Evolutionary conservation across 2,888 invertebrate genomes (phyloP), one percentile per base, ranked within the genome.

Genomic region (Mechanitis messenoides): DNA sequence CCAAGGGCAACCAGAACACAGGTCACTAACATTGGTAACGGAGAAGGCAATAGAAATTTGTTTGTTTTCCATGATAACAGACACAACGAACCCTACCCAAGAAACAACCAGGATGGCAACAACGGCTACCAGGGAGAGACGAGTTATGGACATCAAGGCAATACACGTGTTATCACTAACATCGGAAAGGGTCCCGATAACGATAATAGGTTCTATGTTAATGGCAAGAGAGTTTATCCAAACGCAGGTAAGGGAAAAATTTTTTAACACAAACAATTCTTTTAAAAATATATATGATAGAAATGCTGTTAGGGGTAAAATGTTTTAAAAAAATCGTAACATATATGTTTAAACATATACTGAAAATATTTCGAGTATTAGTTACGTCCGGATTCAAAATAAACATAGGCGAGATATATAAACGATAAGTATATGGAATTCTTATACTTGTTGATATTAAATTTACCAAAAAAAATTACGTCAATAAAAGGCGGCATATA

Each of bases 161-260:
- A 9, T 9, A 3, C 42, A 42, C 7, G 11, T 7, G 11, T 9
- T 9, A 42, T 42, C 42, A 42, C 42, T 54, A 42, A 54, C 4
- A 58, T 64, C 54, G 65, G 60, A 31, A 38, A 55, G 47, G 60
- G 64, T 2, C 58, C 46, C 38, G 9, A 57, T 47, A 64, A 67
- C 45, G 45, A 47, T 12, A 65, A 61, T 47, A 4, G 7, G 2
- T 42, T 63, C 38, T 12, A 45, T 33, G 42, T 61, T 12, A 61
- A 63, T 58, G 58, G 62, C 11, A 12, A 33, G 59, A 33, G n/a
- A 45, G 31, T 55, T 9, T 4, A 31, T 46, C 38, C 42, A 6
- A 33, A 55, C 58, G 35, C 58, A 11, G n/a, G 33, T 1, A 45
- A 20, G 6, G 58, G 28, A 20, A 20, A 58, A 50, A 54, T 0